These are phyloP conservation scores for Helicoverpa armigera DNA, from an alignment of 1,140 invertebrate genomes.

Conservation along the genomic window DNA sequence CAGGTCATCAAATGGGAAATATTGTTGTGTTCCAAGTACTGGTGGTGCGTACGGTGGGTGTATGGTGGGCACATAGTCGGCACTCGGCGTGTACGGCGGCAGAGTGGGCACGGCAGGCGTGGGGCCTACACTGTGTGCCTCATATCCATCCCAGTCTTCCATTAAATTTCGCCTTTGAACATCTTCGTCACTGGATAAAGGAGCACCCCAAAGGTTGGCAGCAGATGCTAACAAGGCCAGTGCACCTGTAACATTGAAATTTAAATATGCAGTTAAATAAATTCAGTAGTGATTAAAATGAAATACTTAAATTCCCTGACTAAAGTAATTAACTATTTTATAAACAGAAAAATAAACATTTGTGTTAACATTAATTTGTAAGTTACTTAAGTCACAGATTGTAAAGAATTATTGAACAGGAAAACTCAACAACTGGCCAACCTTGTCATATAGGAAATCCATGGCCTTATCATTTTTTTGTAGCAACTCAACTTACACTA, in stretches of 20 bases:
- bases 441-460: background rate
- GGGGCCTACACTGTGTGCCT: slow-evolving; percentile 78
- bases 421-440: background rate
- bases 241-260: slow-evolving; percentile 70
- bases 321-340: no score
- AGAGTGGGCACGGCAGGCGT: slow-evolving; percentile 77
- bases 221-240: slow-evolving; percentile 79
- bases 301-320: no score
- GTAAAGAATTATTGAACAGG: background rate
- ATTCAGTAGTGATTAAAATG: background rate
- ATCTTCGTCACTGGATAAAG: slow-evolving; percentile 78
- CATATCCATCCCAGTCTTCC: slow-evolving; percentile 83
- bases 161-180: slow-evolving; percentile 78
- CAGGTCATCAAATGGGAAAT: slow-evolving; percentile 83
- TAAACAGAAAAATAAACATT: background rate
- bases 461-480: background rate
- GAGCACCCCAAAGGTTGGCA: slow-evolving; percentile 81
- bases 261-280: background rate
- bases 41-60: slow-evolving; percentile 77
- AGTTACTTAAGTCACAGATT: background rate
- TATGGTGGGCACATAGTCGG: slow-evolving; percentile 69
- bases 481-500: no score
- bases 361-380: background rate
- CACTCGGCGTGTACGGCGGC: slow-evolving; percentile 81
- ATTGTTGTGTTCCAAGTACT: slow-evolving; percentile 79